Conservation (phyloP, 2,888 invertebrate genomes). For the Lepidocyrtinus sp. region DNA sequence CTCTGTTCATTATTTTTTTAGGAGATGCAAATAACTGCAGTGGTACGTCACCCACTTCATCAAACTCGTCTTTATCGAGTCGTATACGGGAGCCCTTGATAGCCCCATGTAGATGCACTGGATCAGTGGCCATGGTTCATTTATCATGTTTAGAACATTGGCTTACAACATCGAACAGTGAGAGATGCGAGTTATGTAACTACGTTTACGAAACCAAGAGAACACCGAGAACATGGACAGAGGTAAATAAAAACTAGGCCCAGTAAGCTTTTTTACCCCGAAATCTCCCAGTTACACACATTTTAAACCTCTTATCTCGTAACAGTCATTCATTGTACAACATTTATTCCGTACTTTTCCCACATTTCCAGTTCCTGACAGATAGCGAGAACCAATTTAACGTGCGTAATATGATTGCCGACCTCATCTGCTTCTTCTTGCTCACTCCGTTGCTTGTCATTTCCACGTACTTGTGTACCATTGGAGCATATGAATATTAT, state of each 20-base stretch:
- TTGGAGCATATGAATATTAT: conserved; percentile 71
- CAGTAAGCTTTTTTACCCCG: no score
- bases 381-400: conserved; percentile 71
- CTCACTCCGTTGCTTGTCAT: conserved; percentile 73
- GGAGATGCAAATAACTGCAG: conserved; percentile 54
- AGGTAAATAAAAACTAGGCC: no score
- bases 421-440: conserved; percentile 72
- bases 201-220: conserved; percentile 72
- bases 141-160: conserved; percentile 74
- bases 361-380: conserved; percentile 71
- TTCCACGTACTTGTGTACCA: conserved; percentile 72
- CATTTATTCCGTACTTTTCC: no score
- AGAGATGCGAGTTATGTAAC: conserved; percentile 74
- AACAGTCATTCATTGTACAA: no score
- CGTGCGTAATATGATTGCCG: conserved; percentile 72
- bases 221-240: conserved; percentile 71
- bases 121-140: conserved; percentile 74
- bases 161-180: conserved; percentile 73
- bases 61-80: conserved; percentile 13
- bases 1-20: conserved; percentile 21
- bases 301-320: no score
- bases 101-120: conserved; percentile 74
- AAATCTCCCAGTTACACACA: no score
- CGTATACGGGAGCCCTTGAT: conserved; percentile 72
- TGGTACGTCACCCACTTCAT: conserved; percentile 32